These are phyloP conservation scores for Epinephelus lanceolatus DNA, from an alignment of 2,113 vertebrate genomes.

Conservation along the genomic window DNA sequence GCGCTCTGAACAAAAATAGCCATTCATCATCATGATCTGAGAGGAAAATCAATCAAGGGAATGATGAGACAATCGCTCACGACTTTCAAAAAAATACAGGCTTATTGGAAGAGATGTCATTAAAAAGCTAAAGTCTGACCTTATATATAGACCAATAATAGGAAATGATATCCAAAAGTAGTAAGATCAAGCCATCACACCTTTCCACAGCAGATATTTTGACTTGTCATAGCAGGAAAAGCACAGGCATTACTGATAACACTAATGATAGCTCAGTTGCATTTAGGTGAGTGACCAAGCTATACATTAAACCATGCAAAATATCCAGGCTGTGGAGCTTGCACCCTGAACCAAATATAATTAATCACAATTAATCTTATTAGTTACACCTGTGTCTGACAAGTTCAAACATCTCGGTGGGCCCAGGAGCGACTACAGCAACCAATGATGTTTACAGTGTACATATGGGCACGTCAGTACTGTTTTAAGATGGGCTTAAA, in stretches of 20 bases:
- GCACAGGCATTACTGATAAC: background rate
- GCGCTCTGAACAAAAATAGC: constrained; percentile 27
- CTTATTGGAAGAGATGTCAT: background rate
- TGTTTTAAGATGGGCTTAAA: background rate
- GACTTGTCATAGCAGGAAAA: background rate
- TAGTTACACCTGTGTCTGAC: no score
- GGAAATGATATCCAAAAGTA: background rate
- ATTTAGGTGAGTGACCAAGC: background rate
- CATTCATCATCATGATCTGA: constrained; percentile 37
- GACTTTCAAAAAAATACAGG: constrained; percentile 7
- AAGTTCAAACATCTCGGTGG: no score
- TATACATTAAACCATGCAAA: background rate
- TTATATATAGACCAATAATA: background rate
- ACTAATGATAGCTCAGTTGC: background rate
- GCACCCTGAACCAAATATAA: background rate
- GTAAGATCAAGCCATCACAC: background rate
- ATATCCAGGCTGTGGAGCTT: background rate
- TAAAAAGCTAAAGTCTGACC: background rate
- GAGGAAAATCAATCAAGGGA: constrained; percentile 39
- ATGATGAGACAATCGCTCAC: constrained; percentile 25
- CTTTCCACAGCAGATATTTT: background rate
- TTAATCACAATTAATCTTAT: background rate
- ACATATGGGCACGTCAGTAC: background rate
- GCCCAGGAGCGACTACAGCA: background rate
- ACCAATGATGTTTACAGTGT: background rate